A percentile compares a stretch with the other conserved stretches of the same genome.
phyloP scores from a whole-genome alignment of 2,888 invertebrate species.

The Trimorus sp. region DNA sequence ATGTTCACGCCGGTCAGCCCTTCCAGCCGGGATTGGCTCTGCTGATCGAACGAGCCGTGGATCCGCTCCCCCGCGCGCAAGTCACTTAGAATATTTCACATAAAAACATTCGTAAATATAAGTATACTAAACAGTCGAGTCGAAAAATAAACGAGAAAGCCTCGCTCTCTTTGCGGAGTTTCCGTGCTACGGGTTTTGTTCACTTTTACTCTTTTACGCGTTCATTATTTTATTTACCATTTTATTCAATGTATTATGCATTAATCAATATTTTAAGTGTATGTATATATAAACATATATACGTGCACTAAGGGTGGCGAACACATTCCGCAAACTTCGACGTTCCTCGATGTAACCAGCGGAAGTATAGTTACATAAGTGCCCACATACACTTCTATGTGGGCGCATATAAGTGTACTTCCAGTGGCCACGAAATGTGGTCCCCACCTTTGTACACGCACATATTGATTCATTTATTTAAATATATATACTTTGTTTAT shows the following conservation, averaged over 20 bases:
- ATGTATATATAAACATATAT: slow-evolving; percentile 12
- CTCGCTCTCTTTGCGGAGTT: slow-evolving; percentile 68
- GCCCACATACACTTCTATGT: no score
- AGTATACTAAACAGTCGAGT: slow-evolving; percentile 77
- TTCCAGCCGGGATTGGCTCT: slow-evolving; percentile 2
- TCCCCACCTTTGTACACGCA: neutral
- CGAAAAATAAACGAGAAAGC: slow-evolving; percentile 76
- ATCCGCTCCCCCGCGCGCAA: slow-evolving; percentile 57
- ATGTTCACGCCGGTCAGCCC: neutral
- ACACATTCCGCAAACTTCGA: no score
- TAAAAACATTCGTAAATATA: slow-evolving; percentile 76
- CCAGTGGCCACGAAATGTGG: no score
- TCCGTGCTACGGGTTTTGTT: slow-evolving; percentile 57
- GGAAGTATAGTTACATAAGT: no score
- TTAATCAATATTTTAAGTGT: slow-evolving; percentile 21
- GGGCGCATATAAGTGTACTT: no score
- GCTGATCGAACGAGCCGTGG: slow-evolving; percentile 32
- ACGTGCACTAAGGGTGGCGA: neutral
- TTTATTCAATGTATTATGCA: slow-evolving; percentile 8
- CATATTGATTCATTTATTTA: no score
- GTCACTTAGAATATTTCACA: slow-evolving; percentile 74
- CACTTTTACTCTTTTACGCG: slow-evolving; percentile 22
- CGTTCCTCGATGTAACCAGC: no score
- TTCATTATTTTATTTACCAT: slow-evolving; percentile 10
- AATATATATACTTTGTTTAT: slow-evolving; percentile 15